Evolutionary conservation across 2,113 vertebrate species (phyloP).

Genomic region (Coregonus clupeaformis): DNA sequence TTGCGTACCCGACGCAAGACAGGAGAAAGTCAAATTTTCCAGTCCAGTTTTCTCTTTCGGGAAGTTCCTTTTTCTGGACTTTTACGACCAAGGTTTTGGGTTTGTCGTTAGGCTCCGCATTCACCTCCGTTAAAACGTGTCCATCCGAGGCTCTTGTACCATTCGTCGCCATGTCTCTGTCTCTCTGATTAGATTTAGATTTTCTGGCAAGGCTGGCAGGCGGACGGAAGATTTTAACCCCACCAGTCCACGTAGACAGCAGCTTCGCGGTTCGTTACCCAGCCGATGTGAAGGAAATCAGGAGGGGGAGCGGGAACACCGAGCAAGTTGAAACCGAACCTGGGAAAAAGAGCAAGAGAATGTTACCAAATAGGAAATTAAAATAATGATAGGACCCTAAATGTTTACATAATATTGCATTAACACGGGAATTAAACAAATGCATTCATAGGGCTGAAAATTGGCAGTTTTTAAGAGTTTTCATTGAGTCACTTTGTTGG

Average conservation of each 20-base stretch:
- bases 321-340: conserved; percentile 30
- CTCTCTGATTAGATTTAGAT: conserved; percentile 56
- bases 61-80: conserved; percentile 89
- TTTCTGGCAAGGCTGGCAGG: conserved; percentile 73
- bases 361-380: not conserved
- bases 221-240: conserved; percentile 75
- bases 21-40: conserved; percentile 99
- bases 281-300: conserved; percentile 21
- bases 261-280: conserved; percentile 81
- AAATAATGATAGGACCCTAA: not conserved
- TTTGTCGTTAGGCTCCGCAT: conserved; percentile 90
- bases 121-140: conserved; percentile 93
- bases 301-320: conserved; percentile 16
- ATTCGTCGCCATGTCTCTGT: conserved; percentile 88
- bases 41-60: conserved; percentile 91
- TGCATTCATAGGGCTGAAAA: not conserved
- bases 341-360: conserved; percentile 23
- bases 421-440: not conserved
- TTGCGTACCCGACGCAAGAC: conserved; percentile 98
- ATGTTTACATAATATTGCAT: not conserved
- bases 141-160: conserved; percentile 92
- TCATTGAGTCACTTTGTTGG: not conserved
- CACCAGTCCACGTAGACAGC: conserved; percentile 89
- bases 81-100: conserved; percentile 98
- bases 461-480: not conserved